Evolutionary conservation across 2,113 vertebrate species (phyloP).

Genomic region (Oostethus manadensis): DNA sequence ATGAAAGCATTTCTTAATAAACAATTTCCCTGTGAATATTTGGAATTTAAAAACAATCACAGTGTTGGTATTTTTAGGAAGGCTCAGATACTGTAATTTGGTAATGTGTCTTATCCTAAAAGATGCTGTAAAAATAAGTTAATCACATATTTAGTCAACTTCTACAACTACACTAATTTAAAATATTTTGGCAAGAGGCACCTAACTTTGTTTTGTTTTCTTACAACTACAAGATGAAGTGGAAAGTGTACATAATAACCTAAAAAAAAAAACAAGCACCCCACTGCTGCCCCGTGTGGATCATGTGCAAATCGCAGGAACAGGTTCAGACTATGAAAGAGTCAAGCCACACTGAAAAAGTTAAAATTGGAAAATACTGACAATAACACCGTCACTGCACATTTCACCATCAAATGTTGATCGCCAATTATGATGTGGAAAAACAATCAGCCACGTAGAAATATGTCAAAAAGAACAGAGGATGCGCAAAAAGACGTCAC

Average conservation of each 20-base stretch:
- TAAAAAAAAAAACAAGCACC: constrained; percentile 21
- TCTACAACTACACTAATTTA: constrained; percentile 23
- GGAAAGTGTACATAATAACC: constrained; percentile 45
- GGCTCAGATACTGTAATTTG: constrained; percentile 33
- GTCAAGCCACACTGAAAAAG: constrained; percentile 23
- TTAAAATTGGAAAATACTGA: constrained; percentile 49
- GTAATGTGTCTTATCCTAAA: constrained; percentile 28
- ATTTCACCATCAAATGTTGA: constrained; percentile 54
- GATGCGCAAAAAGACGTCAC: constrained; percentile 29
- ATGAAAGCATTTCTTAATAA: constrained; percentile 44
- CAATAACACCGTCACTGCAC: constrained; percentile 65
- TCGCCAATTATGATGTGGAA: constrained; percentile 31
- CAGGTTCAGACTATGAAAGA: constrained; percentile 24
- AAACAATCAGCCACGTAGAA: constrained; percentile 21
- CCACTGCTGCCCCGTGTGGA: constrained; percentile 29
- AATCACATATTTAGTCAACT: neutral
- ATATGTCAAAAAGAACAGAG: constrained; percentile 25
- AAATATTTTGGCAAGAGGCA: constrained; percentile 56
- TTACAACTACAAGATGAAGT: constrained; percentile 39
- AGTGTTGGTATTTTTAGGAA: constrained; percentile 61
- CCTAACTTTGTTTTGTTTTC: constrained; percentile 18
- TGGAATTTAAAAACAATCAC: constrained; percentile 64
- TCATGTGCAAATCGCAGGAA: constrained; percentile 60
- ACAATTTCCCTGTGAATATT: constrained; percentile 52
- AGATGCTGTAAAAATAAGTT: constrained; percentile 23